Conservation (phyloP, 2,113 vertebrate species). For the Cyanoderma ruficeps region DNA sequence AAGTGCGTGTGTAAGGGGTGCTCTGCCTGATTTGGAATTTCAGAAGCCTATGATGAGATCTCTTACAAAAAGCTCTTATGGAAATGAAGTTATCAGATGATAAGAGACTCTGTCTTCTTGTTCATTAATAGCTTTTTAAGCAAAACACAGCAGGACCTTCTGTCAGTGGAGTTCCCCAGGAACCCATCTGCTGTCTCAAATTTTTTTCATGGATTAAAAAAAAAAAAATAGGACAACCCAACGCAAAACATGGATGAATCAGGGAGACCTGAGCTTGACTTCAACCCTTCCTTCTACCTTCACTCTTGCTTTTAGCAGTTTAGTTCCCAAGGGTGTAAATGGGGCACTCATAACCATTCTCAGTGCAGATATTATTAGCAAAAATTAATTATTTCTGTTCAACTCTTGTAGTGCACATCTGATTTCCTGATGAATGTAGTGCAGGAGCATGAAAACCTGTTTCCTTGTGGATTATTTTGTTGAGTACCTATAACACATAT, state of each 20-base stretch:
- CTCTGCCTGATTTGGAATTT: background rate
- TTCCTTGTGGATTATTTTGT: background rate
- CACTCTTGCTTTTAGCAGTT: background rate
- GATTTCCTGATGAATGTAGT: background rate
- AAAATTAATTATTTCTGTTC: background rate
- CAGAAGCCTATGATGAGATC: background rate
- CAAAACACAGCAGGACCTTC: background rate
- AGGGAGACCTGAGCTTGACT: background rate
- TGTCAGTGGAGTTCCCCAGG: background rate
- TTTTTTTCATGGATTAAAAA: background rate
- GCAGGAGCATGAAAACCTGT: background rate
- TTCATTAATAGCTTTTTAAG: background rate
- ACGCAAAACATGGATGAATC: background rate
- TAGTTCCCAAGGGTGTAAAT: background rate
- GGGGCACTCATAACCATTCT: background rate
- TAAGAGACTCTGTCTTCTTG: background rate
- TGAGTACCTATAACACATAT: rapidly evolving
- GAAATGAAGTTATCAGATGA: background rate
- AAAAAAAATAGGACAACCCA: background rate
- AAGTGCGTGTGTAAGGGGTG: background rate
- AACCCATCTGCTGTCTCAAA: background rate
- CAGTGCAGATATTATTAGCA: background rate
- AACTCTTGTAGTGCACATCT: background rate
- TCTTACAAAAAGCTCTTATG: background rate
- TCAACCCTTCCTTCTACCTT: background rate